phyloP scores from a whole-genome alignment of 2,113 vertebrate species.

The Penelope pileata region DNA sequence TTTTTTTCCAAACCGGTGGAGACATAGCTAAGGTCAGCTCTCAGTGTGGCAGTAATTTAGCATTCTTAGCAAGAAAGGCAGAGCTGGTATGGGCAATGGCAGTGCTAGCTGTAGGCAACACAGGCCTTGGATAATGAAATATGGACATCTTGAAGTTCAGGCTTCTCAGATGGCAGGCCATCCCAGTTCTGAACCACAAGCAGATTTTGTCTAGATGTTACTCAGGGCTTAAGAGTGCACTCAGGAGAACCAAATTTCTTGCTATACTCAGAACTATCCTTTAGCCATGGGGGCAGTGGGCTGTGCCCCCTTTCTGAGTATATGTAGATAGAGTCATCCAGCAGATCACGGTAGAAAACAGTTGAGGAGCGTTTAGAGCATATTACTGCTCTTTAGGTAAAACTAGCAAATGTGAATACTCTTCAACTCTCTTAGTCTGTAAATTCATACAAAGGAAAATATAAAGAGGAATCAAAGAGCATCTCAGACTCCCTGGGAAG shows the following conservation, averaged over 20 bases:
- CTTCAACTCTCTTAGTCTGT: slow-evolving; percentile 19
- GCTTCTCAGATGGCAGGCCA: neutral
- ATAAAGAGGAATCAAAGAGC: slow-evolving; percentile 42
- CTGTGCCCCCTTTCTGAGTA: neutral
- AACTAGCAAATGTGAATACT: slow-evolving; percentile 15
- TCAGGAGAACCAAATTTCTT: neutral
- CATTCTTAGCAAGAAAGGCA: neutral
- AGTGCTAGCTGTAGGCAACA: neutral
- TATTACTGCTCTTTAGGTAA: slow-evolving; percentile 36
- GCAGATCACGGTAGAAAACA: neutral
- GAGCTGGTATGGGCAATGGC: neutral
- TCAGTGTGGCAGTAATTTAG: neutral
- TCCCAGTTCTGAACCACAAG: neutral
- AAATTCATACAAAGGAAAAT: slow-evolving; percentile 55
- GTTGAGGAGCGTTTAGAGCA: neutral
- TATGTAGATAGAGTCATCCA: neutral
- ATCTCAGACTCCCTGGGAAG: slow-evolving; percentile 62
- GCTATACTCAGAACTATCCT: neutral
- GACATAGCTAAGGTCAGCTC: neutral
- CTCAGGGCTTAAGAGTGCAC: neutral
- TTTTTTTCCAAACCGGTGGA: neutral
- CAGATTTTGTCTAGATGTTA: neutral
- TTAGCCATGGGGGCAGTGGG: neutral
- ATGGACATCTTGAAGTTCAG: neutral
- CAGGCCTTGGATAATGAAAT: neutral